Evolutionary conservation across 2,888 invertebrate genomes (phyloP), one percentile per base, ranked within the genome.

Genomic region (Schizaphis graminum): DNA sequence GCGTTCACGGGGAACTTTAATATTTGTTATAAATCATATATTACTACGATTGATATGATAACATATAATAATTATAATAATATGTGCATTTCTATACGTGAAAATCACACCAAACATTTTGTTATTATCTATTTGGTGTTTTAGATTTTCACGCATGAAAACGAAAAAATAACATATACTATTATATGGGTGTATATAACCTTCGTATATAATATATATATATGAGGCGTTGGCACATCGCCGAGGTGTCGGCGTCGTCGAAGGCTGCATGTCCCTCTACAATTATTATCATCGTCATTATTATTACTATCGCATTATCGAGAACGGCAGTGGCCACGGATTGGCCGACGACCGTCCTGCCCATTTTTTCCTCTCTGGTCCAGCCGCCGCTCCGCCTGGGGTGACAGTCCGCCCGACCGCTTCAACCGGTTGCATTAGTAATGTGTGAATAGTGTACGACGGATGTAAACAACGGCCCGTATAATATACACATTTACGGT

Each of bases 361-460:
- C 93, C 93, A 94, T 94, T 57, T 92, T 85, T 89, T 89, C 61
- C 87, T 61, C 90, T 90, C 90, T 21, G 49, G 86, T 26, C 77
- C 92, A 41, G 86, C 86, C 86, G 85, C 35, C 84, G 93, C 85
- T 90, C 93, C 93, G 89, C 93, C 84, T 85, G 89, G 84, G 89
- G 35, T 21, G 61, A 67, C 87, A 35, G 89, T 89, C 89, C 89
- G 57, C 47, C 67, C 57, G 92, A 61, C 41, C 49, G 35, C 61
- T 94, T 61, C 90, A 94, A 94, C 93, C 93, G 93, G 93, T 94
- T 94, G 93, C 89, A 85, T 67, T 53, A 67, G 88, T 26, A 35
- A n/a, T 21, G 85, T 21, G 84, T 61, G n/a, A 57, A 84, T 28
- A 8, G 93, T 41, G 57, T 10, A 11, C 89, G 93, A 90, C 93